Evolutionary conservation across 2,888 invertebrate species (phyloP), one percentile per base, ranked within the genome.

Genomic region (Diaphora mendica): DNA sequence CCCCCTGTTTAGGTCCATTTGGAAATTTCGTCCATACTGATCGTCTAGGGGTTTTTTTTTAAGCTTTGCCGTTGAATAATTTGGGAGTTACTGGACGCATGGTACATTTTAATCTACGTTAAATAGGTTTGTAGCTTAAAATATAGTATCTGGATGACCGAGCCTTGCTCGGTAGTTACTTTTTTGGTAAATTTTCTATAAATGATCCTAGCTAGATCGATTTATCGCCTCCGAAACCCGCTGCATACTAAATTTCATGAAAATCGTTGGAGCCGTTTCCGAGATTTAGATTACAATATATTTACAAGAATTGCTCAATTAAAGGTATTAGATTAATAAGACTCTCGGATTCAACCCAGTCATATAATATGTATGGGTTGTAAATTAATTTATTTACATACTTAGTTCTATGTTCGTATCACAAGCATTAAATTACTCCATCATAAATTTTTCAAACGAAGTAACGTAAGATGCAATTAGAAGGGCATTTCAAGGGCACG

Each of bases 401-500:
- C n/a, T n/a, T 55, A 9, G 11, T 23, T 8, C n/a, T 15, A 23
- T 4, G 23, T 51, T 51, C 23, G 51, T 51, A 7, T 23, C 51
- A 2, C 51, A 51, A 51, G 51, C 8, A 23, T 51, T 51, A 51
- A 51, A 51, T 23, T 23, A 51, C 48, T 48, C 1, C 5, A 20
- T 4, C 20, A 51, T 51, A 51, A 23, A 23, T 51, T 23, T 51
- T 51, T 51, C 23, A 51, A 48, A 20, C 48, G 17, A 20, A 23
- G 51, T 20, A 51, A 51, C 5, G 23, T 51, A 23, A 51, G n/a
- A 55, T 9, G 51, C 62, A 67, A 62, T 74, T 64, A 73, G 84
- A 82, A 82, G 85, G 82, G 85, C 76, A 51, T 55, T 55, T 35
- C 80, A 84, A 78, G 79, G 78, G 74, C 81, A 65, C 90, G 30